Conservation (phyloP, 2,797 vertebrate species). For the Tachyglossus aculeatus region DNA sequence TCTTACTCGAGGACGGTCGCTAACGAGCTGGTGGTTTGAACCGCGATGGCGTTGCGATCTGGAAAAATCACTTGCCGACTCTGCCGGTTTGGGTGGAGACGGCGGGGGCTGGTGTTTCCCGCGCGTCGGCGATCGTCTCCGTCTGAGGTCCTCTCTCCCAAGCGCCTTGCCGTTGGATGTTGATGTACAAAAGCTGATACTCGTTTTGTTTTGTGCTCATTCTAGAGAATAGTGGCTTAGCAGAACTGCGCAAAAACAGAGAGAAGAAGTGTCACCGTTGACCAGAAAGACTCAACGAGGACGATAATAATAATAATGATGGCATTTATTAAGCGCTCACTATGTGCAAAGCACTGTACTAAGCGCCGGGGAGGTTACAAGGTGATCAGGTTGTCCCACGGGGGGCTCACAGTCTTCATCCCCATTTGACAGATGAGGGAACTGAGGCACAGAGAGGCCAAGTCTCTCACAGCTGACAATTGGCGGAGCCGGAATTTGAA, state of each 20-base stretch:
- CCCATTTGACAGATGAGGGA: too few species aligned
- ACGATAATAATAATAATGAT: too few species aligned
- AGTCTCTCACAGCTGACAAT: too few species aligned
- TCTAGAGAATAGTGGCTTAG: constrained; percentile 83
- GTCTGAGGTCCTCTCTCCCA: constrained; percentile 57
- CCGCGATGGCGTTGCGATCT: constrained; percentile 61
- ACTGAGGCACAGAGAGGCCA: too few species aligned
- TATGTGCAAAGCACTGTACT: too few species aligned
- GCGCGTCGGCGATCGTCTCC: constrained; percentile 54
- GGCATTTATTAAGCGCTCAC: too few species aligned
- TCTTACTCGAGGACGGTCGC: constrained; percentile 70
- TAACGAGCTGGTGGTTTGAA: constrained; percentile 77
- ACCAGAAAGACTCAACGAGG: too few species aligned
- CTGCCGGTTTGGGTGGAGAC: constrained; percentile 68
- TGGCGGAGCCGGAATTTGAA: too few species aligned
- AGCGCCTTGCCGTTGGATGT: constrained; percentile 72
- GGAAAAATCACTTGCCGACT: constrained; percentile 63
- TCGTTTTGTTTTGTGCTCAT: constrained; percentile 82
- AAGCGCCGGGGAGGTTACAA: too few species aligned
- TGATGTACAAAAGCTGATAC: constrained; percentile 82
- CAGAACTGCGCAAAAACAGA: constrained; percentile 75
- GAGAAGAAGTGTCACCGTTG: constrained; percentile 39
- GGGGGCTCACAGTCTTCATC: too few species aligned
- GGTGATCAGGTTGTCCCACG: too few species aligned
- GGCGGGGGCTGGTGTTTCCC: constrained; percentile 55